Evolutionary conservation across 2,113 vertebrate genomes (phyloP).

Genomic region (Tauraco erythrolophus): DNA sequence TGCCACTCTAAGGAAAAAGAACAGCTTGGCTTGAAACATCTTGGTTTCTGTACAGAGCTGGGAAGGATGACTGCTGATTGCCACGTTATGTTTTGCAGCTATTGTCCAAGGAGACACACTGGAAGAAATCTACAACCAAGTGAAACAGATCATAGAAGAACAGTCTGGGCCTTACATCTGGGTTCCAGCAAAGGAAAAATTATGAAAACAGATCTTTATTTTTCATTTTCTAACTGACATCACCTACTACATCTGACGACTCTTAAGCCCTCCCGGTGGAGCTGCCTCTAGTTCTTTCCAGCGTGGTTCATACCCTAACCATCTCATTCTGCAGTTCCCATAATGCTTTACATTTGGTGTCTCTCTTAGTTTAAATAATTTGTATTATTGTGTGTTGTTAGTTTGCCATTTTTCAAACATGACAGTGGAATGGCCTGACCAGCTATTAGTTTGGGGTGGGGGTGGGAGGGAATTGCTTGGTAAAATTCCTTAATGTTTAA

Average conservation of each 20-base stretch:
- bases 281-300: conserved; percentile 57
- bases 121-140: conserved; percentile 98
- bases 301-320: conserved; percentile 57
- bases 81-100: conserved; percentile 79
- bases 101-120: conserved; percentile 96
- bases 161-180: conserved; percentile 96
- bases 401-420: conserved; percentile 74
- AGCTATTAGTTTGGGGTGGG: conserved; percentile 80
- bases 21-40: neutral
- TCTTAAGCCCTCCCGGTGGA: conserved; percentile 66
- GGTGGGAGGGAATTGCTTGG: conserved; percentile 85
- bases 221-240: conserved; percentile 70
- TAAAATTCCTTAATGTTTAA: conserved; percentile 99
- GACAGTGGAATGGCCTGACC: conserved; percentile 81
- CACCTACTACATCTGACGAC: conserved; percentile 65
- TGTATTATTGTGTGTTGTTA: conserved; percentile 66
- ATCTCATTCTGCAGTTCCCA: conserved; percentile 65
- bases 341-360: conserved; percentile 70
- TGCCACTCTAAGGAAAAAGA: neutral
- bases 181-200: conserved; percentile 97
- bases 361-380: conserved; percentile 69
- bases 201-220: conserved; percentile 83
- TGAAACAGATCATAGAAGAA: conserved; percentile 97
- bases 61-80: conserved; percentile 33
- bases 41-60: neutral